phyloP scores from a whole-genome alignment of 35 echinoderm and acorn worm genomes.

The Strongylocentrotus purpuratus region DNA sequence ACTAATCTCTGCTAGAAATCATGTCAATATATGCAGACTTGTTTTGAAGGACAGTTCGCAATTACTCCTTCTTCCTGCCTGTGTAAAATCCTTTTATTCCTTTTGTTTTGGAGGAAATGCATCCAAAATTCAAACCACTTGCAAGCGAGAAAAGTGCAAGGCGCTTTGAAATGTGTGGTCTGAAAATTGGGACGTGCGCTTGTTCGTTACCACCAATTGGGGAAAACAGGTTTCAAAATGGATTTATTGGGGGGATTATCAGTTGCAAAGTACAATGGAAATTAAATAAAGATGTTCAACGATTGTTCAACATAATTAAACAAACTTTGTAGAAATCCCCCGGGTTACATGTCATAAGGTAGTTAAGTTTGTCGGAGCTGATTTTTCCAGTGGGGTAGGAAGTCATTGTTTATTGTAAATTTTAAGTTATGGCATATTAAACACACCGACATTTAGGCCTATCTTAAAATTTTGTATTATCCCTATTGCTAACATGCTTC shows the following conservation, averaged over 20 bases:
- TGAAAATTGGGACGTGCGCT: not conserved
- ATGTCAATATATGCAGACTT: not conserved
- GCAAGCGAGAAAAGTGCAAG: not conserved
- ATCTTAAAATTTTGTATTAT: too few relatives aligned
- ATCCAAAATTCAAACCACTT: not conserved
- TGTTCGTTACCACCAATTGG: not conserved
- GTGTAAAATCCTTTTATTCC: not conserved
- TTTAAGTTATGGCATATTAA: not conserved
- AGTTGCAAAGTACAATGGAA: not conserved
- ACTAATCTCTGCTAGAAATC: not conserved
- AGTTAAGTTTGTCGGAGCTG: not conserved
- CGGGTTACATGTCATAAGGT: not conserved
- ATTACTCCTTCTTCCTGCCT: not conserved
- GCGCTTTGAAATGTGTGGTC: not conserved
- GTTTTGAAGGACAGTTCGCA: not conserved
- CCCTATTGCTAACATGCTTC: too few relatives aligned
- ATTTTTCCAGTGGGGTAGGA: not conserved
- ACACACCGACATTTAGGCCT: too few relatives aligned
- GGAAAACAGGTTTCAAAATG: conserved; percentile 4
- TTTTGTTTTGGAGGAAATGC: not conserved
- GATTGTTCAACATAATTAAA: not conserved
- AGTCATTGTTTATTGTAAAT: not conserved
- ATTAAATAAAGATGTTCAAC: not conserved
- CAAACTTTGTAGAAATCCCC: not conserved
- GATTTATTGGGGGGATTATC: not conserved